Percentiles rank a stretch among this genome's conserved stretches.
phyloP scores from a whole-genome alignment of 2,113 vertebrate genomes.

The Budorcas taxicolor region DNA sequence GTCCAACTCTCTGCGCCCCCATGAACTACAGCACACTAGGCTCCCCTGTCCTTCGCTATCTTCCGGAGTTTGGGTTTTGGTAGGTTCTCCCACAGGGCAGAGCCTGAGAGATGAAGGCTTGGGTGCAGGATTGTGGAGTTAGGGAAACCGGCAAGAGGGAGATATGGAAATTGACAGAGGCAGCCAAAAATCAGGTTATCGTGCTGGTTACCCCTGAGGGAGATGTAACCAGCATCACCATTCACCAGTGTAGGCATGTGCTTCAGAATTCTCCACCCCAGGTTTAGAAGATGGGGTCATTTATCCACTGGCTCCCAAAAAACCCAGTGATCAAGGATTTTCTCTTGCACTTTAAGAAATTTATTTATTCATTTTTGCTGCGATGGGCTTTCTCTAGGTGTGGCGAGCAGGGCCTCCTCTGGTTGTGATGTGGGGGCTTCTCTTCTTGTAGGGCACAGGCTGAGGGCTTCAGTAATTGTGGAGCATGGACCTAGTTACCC shows the following conservation, averaged over 20 bases:
- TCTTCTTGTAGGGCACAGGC: neutral
- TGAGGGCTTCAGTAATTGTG: neutral
- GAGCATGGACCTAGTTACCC: neutral
- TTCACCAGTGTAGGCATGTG: neutral
- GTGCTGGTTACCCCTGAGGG: neutral
- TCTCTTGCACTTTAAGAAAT: neutral
- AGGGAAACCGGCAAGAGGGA: neutral
- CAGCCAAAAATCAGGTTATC: fast-evolving
- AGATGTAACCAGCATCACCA: neutral
- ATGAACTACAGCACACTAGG: neutral
- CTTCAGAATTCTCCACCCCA: neutral
- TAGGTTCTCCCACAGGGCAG: neutral
- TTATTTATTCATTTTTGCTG: neutral
- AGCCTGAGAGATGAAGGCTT: neutral
- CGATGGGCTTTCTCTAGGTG: neutral
- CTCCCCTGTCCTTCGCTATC: neutral
- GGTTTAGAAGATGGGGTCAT: neutral
- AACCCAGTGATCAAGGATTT: neutral
- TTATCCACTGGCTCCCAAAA: neutral
- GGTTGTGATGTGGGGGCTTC: neutral
- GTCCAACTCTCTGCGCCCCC: neutral
- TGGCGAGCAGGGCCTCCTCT: neutral
- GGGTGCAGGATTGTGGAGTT: neutral
- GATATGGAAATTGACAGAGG: neutral
- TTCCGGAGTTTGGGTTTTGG: neutral